These are phyloP conservation scores for Osedax frankpressi DNA, from an alignment of 2,888 invertebrate genomes.

Conservation along the genomic window DNA sequence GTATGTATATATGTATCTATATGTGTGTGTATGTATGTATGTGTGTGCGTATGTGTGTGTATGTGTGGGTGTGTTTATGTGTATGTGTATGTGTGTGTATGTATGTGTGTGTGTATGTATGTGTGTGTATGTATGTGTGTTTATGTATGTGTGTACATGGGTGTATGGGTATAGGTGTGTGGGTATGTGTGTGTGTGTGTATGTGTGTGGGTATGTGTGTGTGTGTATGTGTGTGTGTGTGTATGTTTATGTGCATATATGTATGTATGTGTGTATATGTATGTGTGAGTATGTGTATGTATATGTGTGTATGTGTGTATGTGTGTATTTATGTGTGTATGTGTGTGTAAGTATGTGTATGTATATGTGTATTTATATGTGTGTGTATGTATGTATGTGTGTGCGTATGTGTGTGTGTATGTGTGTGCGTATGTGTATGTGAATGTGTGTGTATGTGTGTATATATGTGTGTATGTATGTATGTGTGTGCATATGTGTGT, in stretches of 20 bases:
- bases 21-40: background rate
- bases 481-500: too few species aligned
- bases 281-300: background rate
- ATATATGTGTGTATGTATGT: too few species aligned
- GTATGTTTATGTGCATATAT: background rate
- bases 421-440: background rate
- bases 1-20: background rate
- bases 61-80: background rate
- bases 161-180: background rate
- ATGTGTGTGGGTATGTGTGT: background rate
- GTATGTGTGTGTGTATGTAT: background rate
- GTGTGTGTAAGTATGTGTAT: background rate
- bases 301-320: background rate
- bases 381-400: background rate
- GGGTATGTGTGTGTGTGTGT: background rate
- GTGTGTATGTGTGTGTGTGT: background rate
- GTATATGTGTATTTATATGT: background rate
- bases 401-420: background rate
- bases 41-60: background rate
- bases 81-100: background rate
- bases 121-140: background rate
- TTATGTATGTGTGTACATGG: background rate
- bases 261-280: background rate
- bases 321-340: background rate
- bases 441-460: too few species aligned